Base-by-base conservation (phyloP, 2,113 vertebrate species). In the Ammospiza caudacuta region DNA sequence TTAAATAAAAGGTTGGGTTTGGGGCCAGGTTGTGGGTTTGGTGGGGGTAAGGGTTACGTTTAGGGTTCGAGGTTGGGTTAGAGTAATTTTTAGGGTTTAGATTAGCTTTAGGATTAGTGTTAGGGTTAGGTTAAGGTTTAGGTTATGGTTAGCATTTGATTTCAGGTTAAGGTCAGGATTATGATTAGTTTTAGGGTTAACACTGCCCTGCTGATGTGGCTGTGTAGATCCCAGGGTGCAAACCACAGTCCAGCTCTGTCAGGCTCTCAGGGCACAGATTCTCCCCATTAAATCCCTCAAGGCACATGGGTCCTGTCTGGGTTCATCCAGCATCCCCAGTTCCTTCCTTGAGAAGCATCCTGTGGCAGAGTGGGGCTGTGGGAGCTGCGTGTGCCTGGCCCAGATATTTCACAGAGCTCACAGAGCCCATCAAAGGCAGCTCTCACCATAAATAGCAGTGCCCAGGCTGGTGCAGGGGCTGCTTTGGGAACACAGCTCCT, bases 191-290 rank as follows among this genome's bases (percentile, higher is more conserved):
- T 15, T 25, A 18, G 8, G 19, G 7, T 59, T 64, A 41, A 6
- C 15, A 41, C 4, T 2, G 0, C 29, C n/a, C 29, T 52, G n/a
- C 54, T n/a, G 47, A 4, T 12, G 27, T 5, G 23, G 33, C 59
- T 47, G 13, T 22, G 39, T 8, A 16, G 6, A 37, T 41, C 8
- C 21, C 2, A 7, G 21, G 15, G 1, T 35, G 57, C 51, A 33
- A 24, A 28, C 5, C 24, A 5, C 27, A 13, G 9, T 7, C 24
- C 1, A 1, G 47, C 29, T 46, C 25, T 47, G 15, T 6, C 0
- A 0, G 33, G 46, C 13, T 25, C 3, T 12, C 6, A 5, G 11
- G 11, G 19, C 43, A 35, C 0, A 0, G 9, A 18, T 43, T 7
- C 22, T 11, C 24, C 6, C 4, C 4, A 1, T 9, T 29, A 15